Base-by-base conservation (phyloP, 2,797 vertebrate species). In the Oryzias sinensis region DNA sequence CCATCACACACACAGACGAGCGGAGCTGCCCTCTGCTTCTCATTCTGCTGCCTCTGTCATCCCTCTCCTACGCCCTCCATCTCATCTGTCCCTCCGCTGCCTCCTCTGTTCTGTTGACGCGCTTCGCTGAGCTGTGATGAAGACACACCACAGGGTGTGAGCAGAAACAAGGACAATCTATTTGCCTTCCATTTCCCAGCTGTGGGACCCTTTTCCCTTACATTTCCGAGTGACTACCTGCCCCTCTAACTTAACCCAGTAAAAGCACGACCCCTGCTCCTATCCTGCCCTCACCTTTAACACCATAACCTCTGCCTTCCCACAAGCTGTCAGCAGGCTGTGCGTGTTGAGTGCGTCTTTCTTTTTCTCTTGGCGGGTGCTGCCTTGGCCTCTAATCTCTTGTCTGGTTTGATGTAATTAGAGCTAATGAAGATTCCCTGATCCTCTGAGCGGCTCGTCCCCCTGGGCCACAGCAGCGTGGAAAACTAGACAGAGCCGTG, bases 401-500 rank as follows among this genome's bases (percentile, higher is more conserved):
- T 71, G 77, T 88, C 90, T 90, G 80, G 81, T 89, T 90, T 90
- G 87, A 89, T 91, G 87, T 90, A 91, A 90, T 91, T 90, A 90
- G 82, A 87, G 82, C 87, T 90, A 90, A 91, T 90, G 87, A 90
- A 89, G 87, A 91, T 88, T 89, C 88, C 80, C 85, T 85, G 86
- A 88, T 90, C 86, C 87, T 85, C 79, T 58, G 77, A 87, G 84
- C 77, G 15, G 53, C 77, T 75, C 66, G 58, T 86, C 80, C 87
- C 87, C 78, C 75, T 65, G 86, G 83, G 85, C 86, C 72, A 75
- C 57, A 62, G 76, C 72, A 75, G 83, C 68, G 52, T 65, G 81
- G 77, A 86, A 81, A 86, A 85, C 77, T 71, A 81, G 81, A 87
- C 63, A 82, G 80, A 83, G 74, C 81, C 62, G 40, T 72, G 69